These are phyloP conservation scores for Malacoraja senta DNA, from an alignment of 2,797 vertebrate species.

Conservation along the genomic window DNA sequence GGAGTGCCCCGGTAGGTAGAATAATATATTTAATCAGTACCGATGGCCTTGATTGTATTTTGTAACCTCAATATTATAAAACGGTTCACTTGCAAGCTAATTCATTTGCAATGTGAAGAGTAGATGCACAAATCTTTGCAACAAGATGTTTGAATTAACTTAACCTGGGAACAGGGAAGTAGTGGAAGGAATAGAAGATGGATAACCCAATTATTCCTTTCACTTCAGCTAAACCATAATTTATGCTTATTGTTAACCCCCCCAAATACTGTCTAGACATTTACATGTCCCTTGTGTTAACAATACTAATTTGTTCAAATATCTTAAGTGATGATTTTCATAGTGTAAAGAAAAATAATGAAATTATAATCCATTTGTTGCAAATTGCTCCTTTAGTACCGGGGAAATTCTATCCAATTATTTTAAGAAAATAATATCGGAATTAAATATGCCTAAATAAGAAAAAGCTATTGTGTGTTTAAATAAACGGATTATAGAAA, in stretches of 20 bases:
- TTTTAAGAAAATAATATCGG: background rate
- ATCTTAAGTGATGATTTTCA: background rate
- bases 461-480: background rate
- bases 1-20: constrained; percentile 10
- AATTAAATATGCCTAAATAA: background rate
- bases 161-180: background rate
- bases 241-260: constrained; percentile 15
- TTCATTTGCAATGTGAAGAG: background rate
- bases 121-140: background rate
- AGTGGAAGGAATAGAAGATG: background rate
- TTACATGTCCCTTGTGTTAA: constrained; percentile 1
- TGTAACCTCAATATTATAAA: constrained; percentile 21
- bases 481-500: background rate
- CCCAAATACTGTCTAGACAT: background rate
- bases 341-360: background rate
- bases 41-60: background rate
- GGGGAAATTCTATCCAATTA: constrained; percentile 1
- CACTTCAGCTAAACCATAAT: constrained; percentile 2
- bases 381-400: background rate
- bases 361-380: background rate
- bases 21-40: constrained; percentile 20
- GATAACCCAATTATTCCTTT: background rate
- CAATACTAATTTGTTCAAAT: background rate
- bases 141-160: constrained; percentile 16
- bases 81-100: background rate